Evolutionary conservation across 2,113 vertebrate genomes (phyloP).

Genomic region (Lasiurus borealis): DNA sequence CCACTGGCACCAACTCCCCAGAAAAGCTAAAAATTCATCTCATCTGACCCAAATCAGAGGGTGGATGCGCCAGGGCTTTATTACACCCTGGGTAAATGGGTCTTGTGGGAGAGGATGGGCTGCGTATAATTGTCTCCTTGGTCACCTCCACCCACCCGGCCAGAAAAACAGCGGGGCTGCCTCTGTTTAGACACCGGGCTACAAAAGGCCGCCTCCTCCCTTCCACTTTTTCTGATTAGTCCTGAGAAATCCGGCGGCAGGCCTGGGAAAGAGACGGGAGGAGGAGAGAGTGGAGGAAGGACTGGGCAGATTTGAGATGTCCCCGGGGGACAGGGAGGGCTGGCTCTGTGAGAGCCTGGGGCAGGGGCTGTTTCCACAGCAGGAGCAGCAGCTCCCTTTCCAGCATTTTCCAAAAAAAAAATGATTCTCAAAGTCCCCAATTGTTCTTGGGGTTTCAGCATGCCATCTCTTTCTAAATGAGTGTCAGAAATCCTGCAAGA

Average conservation of each 20-base stretch:
- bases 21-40: conserved; percentile 94
- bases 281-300: background rate
- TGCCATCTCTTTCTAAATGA: conserved; percentile 10
- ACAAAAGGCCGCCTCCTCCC: background rate
- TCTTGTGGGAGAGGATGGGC: conserved; percentile 73
- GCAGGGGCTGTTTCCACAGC: background rate
- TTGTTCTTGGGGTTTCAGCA: conserved; percentile 8
- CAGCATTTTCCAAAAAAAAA: background rate
- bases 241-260: background rate
- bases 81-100: conserved; percentile 22
- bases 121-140: conserved; percentile 62
- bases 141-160: conserved; percentile 68
- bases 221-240: background rate
- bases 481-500: conserved; percentile 32
- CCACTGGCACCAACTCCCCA: conserved; percentile 71
- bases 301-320: conserved; percentile 61
- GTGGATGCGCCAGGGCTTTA: conserved; percentile 63
- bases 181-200: background rate
- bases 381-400: background rate
- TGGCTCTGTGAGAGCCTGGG: conserved; percentile 16
- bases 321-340: conserved; percentile 74
- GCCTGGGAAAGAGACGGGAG: conserved; percentile 33
- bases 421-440: background rate
- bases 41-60: conserved; percentile 86
- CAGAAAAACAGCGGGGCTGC: background rate